phyloP scores from a whole-genome alignment of 2,888 invertebrate genomes.

The Gandaritis pyraliata region DNA sequence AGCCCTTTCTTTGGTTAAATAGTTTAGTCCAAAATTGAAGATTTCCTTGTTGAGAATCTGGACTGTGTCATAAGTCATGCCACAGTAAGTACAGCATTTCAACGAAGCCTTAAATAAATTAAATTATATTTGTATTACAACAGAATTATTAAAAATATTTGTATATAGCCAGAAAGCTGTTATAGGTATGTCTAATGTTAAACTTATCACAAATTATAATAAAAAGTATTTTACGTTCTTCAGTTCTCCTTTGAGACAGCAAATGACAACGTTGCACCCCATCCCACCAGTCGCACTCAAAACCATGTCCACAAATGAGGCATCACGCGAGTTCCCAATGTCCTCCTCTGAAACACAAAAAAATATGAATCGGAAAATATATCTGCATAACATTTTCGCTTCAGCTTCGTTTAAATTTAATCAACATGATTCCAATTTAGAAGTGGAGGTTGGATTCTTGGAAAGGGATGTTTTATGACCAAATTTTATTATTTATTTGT shows the following conservation, averaged over 20 bases:
- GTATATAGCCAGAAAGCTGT: too few relatives aligned
- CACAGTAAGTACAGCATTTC: slow-evolving; percentile 32
- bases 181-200: too few relatives aligned
- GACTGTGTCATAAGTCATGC: slow-evolving; percentile 41
- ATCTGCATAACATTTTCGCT: too few relatives aligned
- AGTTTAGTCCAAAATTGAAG: slow-evolving; percentile 46
- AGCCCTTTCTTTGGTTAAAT: slow-evolving; percentile 37
- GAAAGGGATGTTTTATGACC: too few relatives aligned
- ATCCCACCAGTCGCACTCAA: slow-evolving; percentile 48
- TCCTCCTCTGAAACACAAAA: slow-evolving; percentile 52
- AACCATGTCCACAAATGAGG: slow-evolving; percentile 55
- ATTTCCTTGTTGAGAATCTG: slow-evolving; percentile 45
- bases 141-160: too few relatives aligned
- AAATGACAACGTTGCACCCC: slow-evolving; percentile 53
- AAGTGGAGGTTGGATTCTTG: too few relatives aligned
- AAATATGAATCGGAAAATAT: background rate
- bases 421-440: too few relatives aligned
- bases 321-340: slow-evolving; percentile 60
- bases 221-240: slow-evolving; percentile 51
- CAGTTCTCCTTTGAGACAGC: slow-evolving; percentile 48
- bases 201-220: background rate
- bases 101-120: slow-evolving; percentile 39
- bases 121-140: background rate
- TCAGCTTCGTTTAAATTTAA: too few relatives aligned
- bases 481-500: too few relatives aligned